Conservation (phyloP, 2,797 vertebrate genomes). For the Siniperca undulata region DNA sequence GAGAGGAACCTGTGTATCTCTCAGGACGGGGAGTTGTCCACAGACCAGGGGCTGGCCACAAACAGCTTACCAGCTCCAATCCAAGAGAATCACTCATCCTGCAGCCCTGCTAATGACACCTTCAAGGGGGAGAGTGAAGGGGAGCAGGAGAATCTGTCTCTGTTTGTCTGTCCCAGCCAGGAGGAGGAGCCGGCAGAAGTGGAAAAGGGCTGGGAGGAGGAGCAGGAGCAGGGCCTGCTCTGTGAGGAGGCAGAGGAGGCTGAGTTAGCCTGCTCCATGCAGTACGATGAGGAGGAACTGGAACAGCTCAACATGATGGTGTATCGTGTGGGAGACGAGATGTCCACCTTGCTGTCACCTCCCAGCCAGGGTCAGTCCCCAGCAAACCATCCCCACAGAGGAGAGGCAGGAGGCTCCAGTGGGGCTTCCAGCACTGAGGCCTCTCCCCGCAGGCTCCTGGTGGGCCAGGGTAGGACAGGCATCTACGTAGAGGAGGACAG, state of each 20-base stretch:
- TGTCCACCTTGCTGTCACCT: constrained; percentile 96
- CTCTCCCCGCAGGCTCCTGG: constrained; percentile 84
- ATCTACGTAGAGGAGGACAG: constrained; percentile 89
- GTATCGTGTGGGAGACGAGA: constrained; percentile 94
- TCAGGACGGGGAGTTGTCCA: constrained; percentile 88
- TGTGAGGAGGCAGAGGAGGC: constrained; percentile 87
- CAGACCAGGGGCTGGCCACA: constrained; percentile 56
- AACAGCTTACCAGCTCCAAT: constrained; percentile 55
- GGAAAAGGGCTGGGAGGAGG: constrained; percentile 78
- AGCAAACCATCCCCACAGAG: constrained; percentile 79
- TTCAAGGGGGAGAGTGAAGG: constrained; percentile 50
- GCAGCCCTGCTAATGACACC: constrained; percentile 53
- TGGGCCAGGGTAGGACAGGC: constrained; percentile 62
- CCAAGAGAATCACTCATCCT: constrained; percentile 69
- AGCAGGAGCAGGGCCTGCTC: constrained; percentile 71
- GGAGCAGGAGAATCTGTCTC: constrained; percentile 65
- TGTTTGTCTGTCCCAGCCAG: constrained; percentile 64
- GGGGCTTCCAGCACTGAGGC: constrained; percentile 85
- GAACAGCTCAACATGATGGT: constrained; percentile 98
- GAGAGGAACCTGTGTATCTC: constrained; percentile 96
- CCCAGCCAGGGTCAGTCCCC: constrained; percentile 93
- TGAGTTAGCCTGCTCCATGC: constrained; percentile 97
- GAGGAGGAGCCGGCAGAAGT: constrained; percentile 70
- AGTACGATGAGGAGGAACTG: constrained; percentile 96
- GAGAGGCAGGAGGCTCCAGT: constrained; percentile 72